These are phyloP conservation scores for Psilopsiagon aurifrons DNA, from an alignment of 2,113 vertebrate species.

Conservation along the genomic window DNA sequence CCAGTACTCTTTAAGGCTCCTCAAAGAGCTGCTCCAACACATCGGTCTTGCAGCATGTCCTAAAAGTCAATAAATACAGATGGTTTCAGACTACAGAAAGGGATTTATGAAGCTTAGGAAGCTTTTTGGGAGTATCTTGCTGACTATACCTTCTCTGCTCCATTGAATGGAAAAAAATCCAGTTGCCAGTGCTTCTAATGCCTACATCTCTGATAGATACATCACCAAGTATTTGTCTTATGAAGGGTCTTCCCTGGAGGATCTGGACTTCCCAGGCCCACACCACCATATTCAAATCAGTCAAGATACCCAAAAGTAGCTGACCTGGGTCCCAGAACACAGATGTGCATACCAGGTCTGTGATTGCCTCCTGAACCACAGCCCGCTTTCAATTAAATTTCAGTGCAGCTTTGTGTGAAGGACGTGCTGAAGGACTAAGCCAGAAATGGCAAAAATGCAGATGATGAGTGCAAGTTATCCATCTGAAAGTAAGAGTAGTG, in stretches of 20 bases:
- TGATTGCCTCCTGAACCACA: background rate
- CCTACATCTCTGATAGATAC: background rate
- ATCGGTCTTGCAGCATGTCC: background rate
- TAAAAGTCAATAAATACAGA: conserved; percentile 43
- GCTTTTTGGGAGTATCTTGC: conserved; percentile 19
- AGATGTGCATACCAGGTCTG: background rate
- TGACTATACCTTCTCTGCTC: background rate
- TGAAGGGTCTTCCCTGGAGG: background rate
- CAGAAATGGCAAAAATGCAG: conserved; percentile 31
- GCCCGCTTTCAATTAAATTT: conserved; percentile 45
- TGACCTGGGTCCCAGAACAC: background rate
- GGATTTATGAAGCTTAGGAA: conserved; percentile 37
- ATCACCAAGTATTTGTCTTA: background rate
- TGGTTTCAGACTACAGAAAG: conserved; percentile 23
- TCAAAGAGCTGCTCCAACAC: conserved; percentile 17
- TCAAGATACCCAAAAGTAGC: background rate
- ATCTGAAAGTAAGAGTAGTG: background rate
- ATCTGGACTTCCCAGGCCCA: background rate
- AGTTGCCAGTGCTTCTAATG: background rate
- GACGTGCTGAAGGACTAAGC: background rate
- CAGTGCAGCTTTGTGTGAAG: background rate
- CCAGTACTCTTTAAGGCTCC: background rate
- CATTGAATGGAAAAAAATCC: background rate
- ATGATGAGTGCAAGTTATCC: background rate
- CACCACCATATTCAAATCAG: background rate